These are phyloP conservation scores for Oncopodura yosiiana DNA, from an alignment of 1,140 invertebrate genomes.

Conservation along the genomic window DNA sequence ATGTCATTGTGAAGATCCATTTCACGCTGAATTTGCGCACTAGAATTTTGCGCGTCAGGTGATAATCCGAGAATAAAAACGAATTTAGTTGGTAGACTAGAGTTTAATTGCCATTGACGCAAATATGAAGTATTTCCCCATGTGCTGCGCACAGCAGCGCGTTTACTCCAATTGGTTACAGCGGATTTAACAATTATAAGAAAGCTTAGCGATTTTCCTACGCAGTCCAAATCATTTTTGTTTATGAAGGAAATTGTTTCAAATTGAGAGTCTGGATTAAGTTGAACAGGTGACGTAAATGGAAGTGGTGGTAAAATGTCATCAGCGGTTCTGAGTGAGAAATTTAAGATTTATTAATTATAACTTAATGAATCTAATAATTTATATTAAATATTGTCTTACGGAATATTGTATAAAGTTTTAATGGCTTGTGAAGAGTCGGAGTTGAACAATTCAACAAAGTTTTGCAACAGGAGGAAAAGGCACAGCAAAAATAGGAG, in stretches of 20 bases:
- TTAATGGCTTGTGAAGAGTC: too few relatives aligned
- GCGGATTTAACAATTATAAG: constrained; percentile 21
- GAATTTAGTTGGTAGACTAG: constrained; percentile 7
- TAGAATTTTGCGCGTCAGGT: neutral
- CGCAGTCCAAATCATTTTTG: neutral
- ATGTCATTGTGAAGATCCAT: constrained; percentile 60
- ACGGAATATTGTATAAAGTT: too few relatives aligned
- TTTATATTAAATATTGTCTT: too few relatives aligned
- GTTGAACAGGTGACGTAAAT: too few relatives aligned
- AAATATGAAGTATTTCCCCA: constrained; percentile 13
- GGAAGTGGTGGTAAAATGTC: too few relatives aligned
- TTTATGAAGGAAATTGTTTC: constrained; percentile 1
- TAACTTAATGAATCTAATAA: too few relatives aligned
- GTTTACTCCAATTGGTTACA: neutral
- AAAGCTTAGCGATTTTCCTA: neutral
- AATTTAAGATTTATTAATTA: too few relatives aligned
- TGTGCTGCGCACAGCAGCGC: constrained; percentile 6
- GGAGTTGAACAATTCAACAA: too few relatives aligned
- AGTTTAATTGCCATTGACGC: neutral
- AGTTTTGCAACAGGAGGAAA: too few relatives aligned
- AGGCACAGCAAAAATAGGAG: too few relatives aligned
- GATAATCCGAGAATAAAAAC: constrained; percentile 15
- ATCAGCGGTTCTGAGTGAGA: too few relatives aligned
- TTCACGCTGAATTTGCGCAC: constrained; percentile 55
- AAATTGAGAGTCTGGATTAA: neutral